Percentiles rank a stretch among this genome's conserved stretches.
These are phyloP conservation scores for Oxygymnocypris stewartii DNA, from an alignment of 2,113 vertebrate species.

Conservation along the genomic window DNA sequence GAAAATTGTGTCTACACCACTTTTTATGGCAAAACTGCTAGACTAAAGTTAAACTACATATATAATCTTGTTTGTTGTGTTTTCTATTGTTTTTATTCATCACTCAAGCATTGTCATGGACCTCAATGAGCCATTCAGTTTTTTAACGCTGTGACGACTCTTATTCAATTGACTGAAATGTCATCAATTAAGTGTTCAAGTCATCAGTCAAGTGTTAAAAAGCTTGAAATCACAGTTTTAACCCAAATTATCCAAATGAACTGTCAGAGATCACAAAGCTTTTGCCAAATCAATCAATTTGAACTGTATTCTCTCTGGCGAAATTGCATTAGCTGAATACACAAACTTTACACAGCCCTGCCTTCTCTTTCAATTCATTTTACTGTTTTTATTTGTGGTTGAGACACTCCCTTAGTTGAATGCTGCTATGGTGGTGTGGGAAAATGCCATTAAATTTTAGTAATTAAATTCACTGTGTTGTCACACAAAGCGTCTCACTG, in stretches of 20 bases:
- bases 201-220: constrained; percentile 9
- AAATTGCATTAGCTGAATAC: constrained; percentile 25
- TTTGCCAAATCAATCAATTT: constrained; percentile 12
- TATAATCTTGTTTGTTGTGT: constrained; percentile 11
- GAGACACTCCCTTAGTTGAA: neutral
- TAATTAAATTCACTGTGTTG: neutral
- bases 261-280: neutral
- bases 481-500: neutral
- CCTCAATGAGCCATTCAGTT: neutral
- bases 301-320: neutral
- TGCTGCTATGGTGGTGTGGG: neutral
- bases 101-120: constrained; percentile 45
- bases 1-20: too few species aligned
- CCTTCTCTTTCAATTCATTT: neutral
- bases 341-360: neutral
- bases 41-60: neutral
- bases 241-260: neutral
- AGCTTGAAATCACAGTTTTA: constrained; percentile 24
- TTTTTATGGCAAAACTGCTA: neutral
- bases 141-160: constrained; percentile 12
- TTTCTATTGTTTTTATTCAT: constrained; percentile 50
- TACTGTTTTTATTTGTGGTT: constrained; percentile 24
- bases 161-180: constrained; percentile 25
- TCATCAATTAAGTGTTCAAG: neutral
- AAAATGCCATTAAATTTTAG: constrained; percentile 14